Percentiles rank a stretch among this genome's conserved stretches.
Conservation (phyloP, 1,140 invertebrate genomes). For the Tyrophagus putrescentiae region DNA sequence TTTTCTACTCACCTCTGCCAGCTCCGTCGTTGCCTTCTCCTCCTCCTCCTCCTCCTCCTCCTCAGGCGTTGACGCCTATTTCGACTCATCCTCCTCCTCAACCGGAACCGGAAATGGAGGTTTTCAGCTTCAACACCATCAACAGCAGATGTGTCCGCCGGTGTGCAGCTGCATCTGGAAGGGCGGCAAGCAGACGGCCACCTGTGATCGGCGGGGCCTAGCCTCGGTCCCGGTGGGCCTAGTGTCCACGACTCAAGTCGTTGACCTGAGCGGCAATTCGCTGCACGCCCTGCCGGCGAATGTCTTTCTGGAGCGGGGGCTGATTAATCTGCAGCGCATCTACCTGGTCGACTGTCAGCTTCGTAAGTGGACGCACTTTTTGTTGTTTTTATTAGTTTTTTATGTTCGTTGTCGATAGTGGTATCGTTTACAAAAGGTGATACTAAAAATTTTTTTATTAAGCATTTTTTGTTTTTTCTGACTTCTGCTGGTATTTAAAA, state of each 20-base stretch:
- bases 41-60: no score
- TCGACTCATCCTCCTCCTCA: no score
- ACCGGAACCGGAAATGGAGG: no score
- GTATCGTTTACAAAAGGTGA: no score
- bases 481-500: no score
- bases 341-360: slow-evolving; percentile 64
- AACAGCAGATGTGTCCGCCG: slow-evolving; percentile 13
- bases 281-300: slow-evolving; percentile 60
- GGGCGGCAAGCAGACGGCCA: slow-evolving; percentile 71
- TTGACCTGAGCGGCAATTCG: slow-evolving; percentile 71
- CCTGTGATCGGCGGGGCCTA: slow-evolving; percentile 61
- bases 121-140: not conserved
- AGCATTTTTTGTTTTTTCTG: no score
- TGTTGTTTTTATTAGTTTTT: slow-evolving; percentile 37
- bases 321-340: slow-evolving; percentile 70
- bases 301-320: slow-evolving; percentile 57
- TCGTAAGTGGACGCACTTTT: no score
- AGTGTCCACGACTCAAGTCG: slow-evolving; percentile 68
- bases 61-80: no score
- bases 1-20: no score
- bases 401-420: no score
- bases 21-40: no score
- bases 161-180: slow-evolving; percentile 75
- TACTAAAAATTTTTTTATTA: no score
- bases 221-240: slow-evolving; percentile 63